Conservation (phyloP, 2,888 invertebrate genomes). For the Lasioglossum leucozonium region DNA sequence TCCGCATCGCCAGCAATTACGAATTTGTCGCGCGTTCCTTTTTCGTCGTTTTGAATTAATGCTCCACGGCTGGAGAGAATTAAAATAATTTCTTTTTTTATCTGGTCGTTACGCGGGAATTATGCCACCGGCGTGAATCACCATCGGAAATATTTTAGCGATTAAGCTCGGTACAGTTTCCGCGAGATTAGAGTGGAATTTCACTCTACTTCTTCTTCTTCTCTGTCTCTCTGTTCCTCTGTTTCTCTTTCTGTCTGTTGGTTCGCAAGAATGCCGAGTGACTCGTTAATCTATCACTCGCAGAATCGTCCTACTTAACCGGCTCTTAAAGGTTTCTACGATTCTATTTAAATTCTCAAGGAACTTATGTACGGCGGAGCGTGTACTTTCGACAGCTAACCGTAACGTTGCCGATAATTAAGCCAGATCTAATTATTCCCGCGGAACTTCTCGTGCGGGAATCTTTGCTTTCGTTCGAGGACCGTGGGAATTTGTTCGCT, state of each 20-base stretch:
- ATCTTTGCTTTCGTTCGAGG: neutral
- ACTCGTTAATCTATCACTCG: constrained; percentile 13
- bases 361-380: neutral
- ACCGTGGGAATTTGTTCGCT: neutral
- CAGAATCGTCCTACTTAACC: constrained; percentile 9
- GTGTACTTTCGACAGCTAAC: constrained; percentile 16
- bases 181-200: constrained; percentile 12
- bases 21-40: neutral
- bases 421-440: constrained; percentile 18
- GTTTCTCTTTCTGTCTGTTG: neutral
- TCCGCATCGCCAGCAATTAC: neutral
- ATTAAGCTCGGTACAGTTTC: constrained; percentile 18
- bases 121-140: neutral
- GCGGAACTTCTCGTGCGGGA: constrained; percentile 2
- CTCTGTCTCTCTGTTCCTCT: neutral
- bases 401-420: constrained; percentile 32
- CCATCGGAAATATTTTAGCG: constrained; percentile 4
- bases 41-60: neutral
- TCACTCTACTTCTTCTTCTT: neutral
- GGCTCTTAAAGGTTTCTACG: constrained; percentile 12
- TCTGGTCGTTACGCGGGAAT: constrained; percentile 1
- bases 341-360: constrained; percentile 30
- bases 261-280: constrained; percentile 11
- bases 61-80: neutral
- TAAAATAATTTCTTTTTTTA: constrained; percentile 16